Evolutionary conservation across 2,888 invertebrate species (phyloP).

Genomic region (Polietes domitor): DNA sequence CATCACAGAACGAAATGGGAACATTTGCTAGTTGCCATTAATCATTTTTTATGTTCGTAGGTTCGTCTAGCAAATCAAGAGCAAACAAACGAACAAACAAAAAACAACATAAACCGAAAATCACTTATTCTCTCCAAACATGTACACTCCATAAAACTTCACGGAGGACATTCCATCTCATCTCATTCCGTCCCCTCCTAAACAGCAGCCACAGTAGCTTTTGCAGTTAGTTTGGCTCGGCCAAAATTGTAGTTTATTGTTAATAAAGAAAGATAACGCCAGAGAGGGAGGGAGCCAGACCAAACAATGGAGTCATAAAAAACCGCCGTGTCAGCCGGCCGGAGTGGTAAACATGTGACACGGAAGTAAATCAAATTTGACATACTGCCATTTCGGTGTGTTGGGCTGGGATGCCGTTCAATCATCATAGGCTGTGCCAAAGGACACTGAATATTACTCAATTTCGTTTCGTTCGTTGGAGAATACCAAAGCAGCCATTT

Average conservation of each 20-base stretch:
- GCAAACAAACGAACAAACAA: neutral
- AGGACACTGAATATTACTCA: slow-evolving; percentile 24
- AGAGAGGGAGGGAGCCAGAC: slow-evolving; percentile 4
- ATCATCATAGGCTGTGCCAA: slow-evolving; percentile 10
- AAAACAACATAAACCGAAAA: neutral
- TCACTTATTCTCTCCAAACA: slow-evolving; percentile 39
- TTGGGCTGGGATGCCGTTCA: neutral
- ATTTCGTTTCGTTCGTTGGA: slow-evolving; percentile 7
- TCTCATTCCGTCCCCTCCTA: neutral
- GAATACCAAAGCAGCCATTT: neutral
- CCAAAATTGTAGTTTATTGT: slow-evolving; percentile 34
- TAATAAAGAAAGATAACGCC: neutral
- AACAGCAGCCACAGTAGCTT: neutral
- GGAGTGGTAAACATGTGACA: slow-evolving; percentile 45
- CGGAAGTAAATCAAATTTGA: slow-evolving; percentile 55
- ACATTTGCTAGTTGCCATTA: slow-evolving; percentile 13
- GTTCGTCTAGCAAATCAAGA: slow-evolving; percentile 1
- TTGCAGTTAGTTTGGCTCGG: slow-evolving; percentile 7
- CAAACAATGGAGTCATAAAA: slow-evolving; percentile 21
- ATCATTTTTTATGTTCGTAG: slow-evolving; percentile 27
- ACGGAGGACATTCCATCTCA: neutral
- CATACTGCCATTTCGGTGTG: slow-evolving; percentile 29
- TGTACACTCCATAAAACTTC: slow-evolving; percentile 30
- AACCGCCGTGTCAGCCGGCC: slow-evolving; percentile 34
- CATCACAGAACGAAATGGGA: neutral